Conservation (phyloP, 2,888 invertebrate genomes). For the Ecliptopera silaceata region DNA sequence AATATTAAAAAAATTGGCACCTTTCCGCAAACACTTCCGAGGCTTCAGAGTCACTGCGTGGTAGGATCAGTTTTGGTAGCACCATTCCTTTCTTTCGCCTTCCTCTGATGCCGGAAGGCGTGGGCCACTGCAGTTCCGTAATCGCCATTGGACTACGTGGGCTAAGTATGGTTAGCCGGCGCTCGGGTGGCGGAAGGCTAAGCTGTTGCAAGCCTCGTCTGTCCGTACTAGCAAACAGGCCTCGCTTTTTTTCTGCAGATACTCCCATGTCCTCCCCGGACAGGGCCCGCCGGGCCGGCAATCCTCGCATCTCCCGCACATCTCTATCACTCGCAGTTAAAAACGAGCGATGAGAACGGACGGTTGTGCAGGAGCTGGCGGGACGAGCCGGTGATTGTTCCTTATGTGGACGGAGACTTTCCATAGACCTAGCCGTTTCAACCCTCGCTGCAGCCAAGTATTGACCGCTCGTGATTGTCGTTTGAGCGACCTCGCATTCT, state of each 20-base stretch:
- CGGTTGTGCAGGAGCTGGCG: constrained; percentile 76
- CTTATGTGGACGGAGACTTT: constrained; percentile 84
- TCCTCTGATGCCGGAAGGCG: constrained; percentile 83
- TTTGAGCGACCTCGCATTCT: constrained; percentile 84
- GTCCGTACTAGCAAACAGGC: constrained; percentile 86
- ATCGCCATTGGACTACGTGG: constrained; percentile 89
- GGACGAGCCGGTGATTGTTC: constrained; percentile 82
- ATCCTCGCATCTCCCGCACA: constrained; percentile 85
- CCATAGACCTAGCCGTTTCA: constrained; percentile 87
- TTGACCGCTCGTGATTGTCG: constrained; percentile 74
- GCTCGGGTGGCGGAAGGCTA: constrained; percentile 87
- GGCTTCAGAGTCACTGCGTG: constrained; percentile 89
- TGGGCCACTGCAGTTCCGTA: constrained; percentile 85
- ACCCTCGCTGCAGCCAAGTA: constrained; percentile 81
- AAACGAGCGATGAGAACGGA: constrained; percentile 83
- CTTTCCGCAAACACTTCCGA: constrained; percentile 86
- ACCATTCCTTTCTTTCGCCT: constrained; percentile 88
- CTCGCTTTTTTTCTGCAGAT: constrained; percentile 86
- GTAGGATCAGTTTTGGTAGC: constrained; percentile 88
- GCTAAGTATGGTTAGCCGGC: constrained; percentile 89
- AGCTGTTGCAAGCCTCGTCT: constrained; percentile 86
- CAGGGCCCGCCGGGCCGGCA: constrained; percentile 84
- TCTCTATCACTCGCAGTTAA: constrained; percentile 86
- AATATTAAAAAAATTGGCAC: constrained; percentile 50
- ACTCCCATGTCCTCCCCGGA: constrained; percentile 85